A percentile compares a stretch with the other conserved stretches of the same genome.
phyloP scores from a whole-genome alignment of 2,888 invertebrate genomes.

The Harpalus rubripes region DNA sequence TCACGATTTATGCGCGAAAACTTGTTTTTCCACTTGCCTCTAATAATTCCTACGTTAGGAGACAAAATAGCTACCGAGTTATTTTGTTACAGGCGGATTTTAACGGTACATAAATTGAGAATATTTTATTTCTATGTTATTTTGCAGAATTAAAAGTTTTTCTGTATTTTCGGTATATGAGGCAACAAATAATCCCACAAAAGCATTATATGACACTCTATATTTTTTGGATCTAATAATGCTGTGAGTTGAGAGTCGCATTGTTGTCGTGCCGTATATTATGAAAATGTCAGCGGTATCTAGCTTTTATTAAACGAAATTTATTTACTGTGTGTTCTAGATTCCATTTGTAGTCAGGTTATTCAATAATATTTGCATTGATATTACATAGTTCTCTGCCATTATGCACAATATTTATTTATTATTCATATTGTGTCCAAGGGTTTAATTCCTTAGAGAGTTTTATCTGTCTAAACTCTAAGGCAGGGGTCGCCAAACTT shows the following conservation, averaged over 20 bases:
- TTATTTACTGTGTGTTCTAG: background rate
- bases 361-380: background rate
- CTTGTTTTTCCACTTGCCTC: slow-evolving; percentile 52
- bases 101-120: slow-evolving; percentile 39
- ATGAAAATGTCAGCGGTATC: background rate
- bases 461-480: too few species aligned
- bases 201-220: slow-evolving; percentile 14
- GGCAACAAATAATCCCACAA: slow-evolving; percentile 17
- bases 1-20: slow-evolving; percentile 59
- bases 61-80: slow-evolving; percentile 34
- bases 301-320: slow-evolving; percentile 10
- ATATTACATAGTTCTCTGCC: too few species aligned
- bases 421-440: too few species aligned
- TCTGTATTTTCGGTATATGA: slow-evolving; percentile 24
- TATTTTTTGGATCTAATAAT: slow-evolving; percentile 34
- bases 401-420: too few species aligned
- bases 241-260: background rate
- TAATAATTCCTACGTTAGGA: slow-evolving; percentile 53
- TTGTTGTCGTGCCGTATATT: slow-evolving; percentile 13
- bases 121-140: slow-evolving; percentile 45
- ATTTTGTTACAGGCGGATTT: slow-evolving; percentile 45
- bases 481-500: too few species aligned
- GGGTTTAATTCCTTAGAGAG: too few species aligned
- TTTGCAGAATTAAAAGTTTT: slow-evolving; percentile 42
- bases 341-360: background rate